Evolutionary conservation across 2,888 invertebrate species (phyloP), one percentile per base, ranked within the genome.

Genomic region (Parapristionchus giblindavisi): DNA sequence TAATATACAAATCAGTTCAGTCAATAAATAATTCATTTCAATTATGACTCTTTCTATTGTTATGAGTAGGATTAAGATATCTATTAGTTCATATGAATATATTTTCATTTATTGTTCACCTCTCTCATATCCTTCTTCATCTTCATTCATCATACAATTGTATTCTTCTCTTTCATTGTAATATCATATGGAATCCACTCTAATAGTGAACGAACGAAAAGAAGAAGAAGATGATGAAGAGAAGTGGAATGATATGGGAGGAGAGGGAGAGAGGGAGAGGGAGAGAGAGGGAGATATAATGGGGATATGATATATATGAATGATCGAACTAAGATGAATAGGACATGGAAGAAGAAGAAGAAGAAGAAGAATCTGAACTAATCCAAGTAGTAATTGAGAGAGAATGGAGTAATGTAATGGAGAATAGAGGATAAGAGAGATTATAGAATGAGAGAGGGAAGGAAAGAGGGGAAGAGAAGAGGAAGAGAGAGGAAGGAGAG

Each of bases 161-260:
- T n/a, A n/a, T n/a, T n/a, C n/a, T n/a, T n/a, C n/a, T n/a, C n/a
- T n/a, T n/a, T n/a, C n/a, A n/a, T n/a, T n/a, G n/a, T n/a, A n/a
- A n/a, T n/a, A n/a, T n/a, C n/a, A n/a, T n/a, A n/a, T n/a, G n/a
- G n/a, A n/a, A n/a, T n/a, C n/a, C n/a, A n/a, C n/a, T n/a, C n/a
- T n/a, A n/a, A n/a, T n/a, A n/a, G n/a, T n/a, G n/a, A n/a, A n/a
- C n/a, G n/a, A n/a, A n/a, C n/a, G 48, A 48, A 48, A 21, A 48
- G 48, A 48, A 48, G 48, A 21, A 48, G 21, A 21, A 48, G 14
- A 14, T 21, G 48, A 48, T 11, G 21, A 48, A 21, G 48, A 21
- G 48, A 48, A 48, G 48, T n/a, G 24, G 38, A 61, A 61, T 36
- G 61, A 61, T 38, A 61, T 61, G 61, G 38, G 38, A 61, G 36